phyloP scores from a whole-genome alignment of 2,113 vertebrate genomes.

The Gobius niger region DNA sequence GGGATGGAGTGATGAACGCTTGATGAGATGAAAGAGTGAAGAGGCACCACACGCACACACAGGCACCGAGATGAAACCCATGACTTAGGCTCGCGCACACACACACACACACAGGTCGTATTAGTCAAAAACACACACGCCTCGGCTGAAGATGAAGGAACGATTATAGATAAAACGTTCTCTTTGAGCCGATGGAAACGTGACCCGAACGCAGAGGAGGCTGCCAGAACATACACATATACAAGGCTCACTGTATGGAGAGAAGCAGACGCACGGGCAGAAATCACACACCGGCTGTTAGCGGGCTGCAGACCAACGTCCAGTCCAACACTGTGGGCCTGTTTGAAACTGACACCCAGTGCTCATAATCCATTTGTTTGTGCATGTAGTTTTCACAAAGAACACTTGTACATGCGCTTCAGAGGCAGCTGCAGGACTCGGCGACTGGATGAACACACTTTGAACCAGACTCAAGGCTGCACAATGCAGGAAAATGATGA shows the following conservation, averaged over 20 bases:
- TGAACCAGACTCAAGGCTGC: too few species aligned
- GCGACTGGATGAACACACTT: not conserved
- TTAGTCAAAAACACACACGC: constrained; percentile 43
- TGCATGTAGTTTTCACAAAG: constrained; percentile 4
- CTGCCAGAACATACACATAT: constrained; percentile 21
- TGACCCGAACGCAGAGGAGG: constrained; percentile 45
- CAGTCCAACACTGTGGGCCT: not conserved
- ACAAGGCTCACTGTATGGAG: constrained; percentile 17
- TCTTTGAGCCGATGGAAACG: constrained; percentile 47
- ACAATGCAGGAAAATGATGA: too few species aligned
- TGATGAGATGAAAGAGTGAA: constrained; percentile 71
- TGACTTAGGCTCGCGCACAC: constrained; percentile 29
- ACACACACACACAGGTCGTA: constrained; percentile 24
- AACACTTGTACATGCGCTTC: not conserved
- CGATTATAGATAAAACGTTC: constrained; percentile 61
- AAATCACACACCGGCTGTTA: constrained; percentile 20
- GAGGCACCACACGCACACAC: constrained; percentile 44
- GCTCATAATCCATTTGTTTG: not conserved
- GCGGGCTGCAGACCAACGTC: constrained; percentile 21
- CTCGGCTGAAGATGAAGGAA: constrained; percentile 56
- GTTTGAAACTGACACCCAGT: constrained; percentile 8
- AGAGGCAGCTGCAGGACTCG: not conserved
- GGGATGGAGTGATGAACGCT: constrained; percentile 65
- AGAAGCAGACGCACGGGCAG: constrained; percentile 13
- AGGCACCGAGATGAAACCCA: constrained; percentile 30